Conservation (phyloP, 2,888 invertebrate species). For the Ypsolopha scabrella region DNA sequence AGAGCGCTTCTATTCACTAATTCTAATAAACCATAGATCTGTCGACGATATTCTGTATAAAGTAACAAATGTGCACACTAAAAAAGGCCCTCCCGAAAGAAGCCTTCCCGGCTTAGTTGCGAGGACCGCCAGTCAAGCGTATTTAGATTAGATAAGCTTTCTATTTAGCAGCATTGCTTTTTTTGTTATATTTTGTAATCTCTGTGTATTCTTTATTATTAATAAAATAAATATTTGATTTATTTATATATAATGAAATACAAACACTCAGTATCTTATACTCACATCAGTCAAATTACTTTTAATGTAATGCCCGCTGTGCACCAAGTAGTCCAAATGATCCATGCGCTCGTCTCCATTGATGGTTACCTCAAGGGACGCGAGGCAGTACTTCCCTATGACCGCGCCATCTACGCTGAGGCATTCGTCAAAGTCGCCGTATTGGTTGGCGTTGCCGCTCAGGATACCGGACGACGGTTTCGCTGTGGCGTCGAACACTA, state of each 20-base stretch:
- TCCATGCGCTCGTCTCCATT: slow-evolving; percentile 28
- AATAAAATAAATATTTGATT: too few species aligned
- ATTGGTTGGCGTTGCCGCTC: slow-evolving; percentile 77
- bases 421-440: slow-evolving; percentile 79
- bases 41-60: too few species aligned
- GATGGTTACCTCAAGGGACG: slow-evolving; percentile 61
- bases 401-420: slow-evolving; percentile 64
- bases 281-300: slow-evolving; percentile 69
- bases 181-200: too few species aligned
- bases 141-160: too few species aligned
- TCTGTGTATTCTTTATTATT: too few species aligned
- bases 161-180: too few species aligned
- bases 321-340: slow-evolving; percentile 50
- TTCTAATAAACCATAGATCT: too few species aligned
- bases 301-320: slow-evolving; percentile 63
- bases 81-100: too few species aligned
- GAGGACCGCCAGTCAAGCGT: too few species aligned
- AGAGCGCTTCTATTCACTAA: too few species aligned
- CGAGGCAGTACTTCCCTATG: slow-evolving; percentile 75
- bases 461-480: slow-evolving; percentile 77
- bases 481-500: slow-evolving; percentile 81
- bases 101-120: too few species aligned
- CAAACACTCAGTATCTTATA: slow-evolving; percentile 9
- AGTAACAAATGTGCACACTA: too few species aligned
- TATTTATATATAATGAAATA: not conserved